Evolutionary conservation across 1,140 invertebrate species (phyloP).

Genomic region (Achatina immaculata): DNA sequence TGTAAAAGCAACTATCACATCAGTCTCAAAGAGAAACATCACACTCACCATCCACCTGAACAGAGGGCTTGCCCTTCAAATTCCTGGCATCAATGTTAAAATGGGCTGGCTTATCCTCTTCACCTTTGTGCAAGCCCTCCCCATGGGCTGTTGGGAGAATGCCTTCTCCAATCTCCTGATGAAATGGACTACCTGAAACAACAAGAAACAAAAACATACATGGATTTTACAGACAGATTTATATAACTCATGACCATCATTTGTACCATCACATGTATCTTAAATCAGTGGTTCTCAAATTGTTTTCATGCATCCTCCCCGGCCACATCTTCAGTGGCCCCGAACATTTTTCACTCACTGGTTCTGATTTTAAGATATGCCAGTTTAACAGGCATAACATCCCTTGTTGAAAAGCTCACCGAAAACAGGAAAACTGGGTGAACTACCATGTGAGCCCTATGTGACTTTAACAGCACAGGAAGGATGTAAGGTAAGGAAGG

Average conservation of each 20-base stretch:
- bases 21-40: neutral
- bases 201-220: constrained; percentile 3
- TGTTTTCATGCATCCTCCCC: no score
- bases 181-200: constrained; percentile 61
- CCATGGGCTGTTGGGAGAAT: constrained; percentile 64
- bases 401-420: no score
- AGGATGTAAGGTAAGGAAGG: no score
- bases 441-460: no score
- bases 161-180: constrained; percentile 61
- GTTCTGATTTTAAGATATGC: no score
- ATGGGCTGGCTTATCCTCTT: constrained; percentile 68
- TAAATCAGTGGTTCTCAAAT: no score
- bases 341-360: no score
- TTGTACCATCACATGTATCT: neutral
- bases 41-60: constrained; percentile 67
- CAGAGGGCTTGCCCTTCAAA: constrained; percentile 66
- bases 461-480: no score
- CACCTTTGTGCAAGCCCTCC: constrained; percentile 64
- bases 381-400: no score
- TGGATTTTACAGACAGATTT: neutral
- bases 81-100: constrained; percentile 72
- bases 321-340: no score
- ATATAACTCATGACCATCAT: neutral
- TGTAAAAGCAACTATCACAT: no score
- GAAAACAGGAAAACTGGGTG: no score